phyloP scores from a whole-genome alignment of 53 echinoderm and acorn worm genomes.

The Echinarachnius parma region DNA sequence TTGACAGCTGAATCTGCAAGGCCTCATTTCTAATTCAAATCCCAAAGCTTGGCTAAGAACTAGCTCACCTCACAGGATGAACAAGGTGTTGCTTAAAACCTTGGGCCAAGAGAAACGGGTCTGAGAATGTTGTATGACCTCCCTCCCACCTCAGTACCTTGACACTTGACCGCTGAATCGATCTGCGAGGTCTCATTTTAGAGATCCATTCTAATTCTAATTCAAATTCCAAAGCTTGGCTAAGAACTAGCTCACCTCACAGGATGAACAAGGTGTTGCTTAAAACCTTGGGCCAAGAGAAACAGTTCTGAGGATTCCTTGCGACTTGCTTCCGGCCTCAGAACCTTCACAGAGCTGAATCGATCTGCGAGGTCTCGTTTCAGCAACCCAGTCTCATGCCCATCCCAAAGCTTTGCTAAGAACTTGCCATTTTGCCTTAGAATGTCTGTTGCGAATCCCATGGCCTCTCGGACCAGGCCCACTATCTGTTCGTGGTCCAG shows the following conservation, averaged over 20 bases:
- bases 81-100: constrained; percentile 68
- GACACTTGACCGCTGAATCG: constrained; percentile 54
- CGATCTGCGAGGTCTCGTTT: constrained; percentile 47
- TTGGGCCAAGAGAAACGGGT: constrained; percentile 67
- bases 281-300: constrained; percentile 72
- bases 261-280: constrained; percentile 52
- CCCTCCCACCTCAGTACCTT: constrained; percentile 71
- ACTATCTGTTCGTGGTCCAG: constrained; percentile 88
- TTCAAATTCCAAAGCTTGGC: constrained; percentile 91
- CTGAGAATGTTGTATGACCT: constrained; percentile 77
- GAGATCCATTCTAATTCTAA: constrained; percentile 27
- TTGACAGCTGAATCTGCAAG: too few species aligned
- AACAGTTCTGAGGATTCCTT: constrained; percentile 84
- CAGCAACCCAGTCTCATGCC: constrained; percentile 48
- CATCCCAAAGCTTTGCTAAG: constrained; percentile 87
- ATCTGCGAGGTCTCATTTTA: constrained; percentile 54
- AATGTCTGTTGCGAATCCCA: constrained; percentile 50
- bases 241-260: background rate
- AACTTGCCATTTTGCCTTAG: constrained; percentile 68
- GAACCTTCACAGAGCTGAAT: constrained; percentile 60
- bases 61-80: constrained; percentile 19
- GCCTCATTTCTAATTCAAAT: too few species aligned
- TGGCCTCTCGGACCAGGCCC: constrained; percentile 41
- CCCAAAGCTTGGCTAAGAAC: too few species aligned
- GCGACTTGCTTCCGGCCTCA: constrained; percentile 78